These are phyloP conservation scores for Glareola pratincola DNA, from an alignment of 2,113 vertebrate species.

Conservation along the genomic window DNA sequence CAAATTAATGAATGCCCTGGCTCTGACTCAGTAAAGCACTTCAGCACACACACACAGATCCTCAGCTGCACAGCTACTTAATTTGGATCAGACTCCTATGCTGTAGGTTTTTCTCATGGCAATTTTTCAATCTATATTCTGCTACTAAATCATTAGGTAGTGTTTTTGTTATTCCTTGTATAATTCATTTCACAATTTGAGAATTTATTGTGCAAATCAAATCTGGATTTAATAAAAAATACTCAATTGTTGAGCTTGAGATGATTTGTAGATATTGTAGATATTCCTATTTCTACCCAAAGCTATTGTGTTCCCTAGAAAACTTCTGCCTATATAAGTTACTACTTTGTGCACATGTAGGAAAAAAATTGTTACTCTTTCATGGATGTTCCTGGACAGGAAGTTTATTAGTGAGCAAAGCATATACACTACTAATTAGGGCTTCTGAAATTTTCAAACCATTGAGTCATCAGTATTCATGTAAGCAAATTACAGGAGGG, in stretches of 20 bases:
- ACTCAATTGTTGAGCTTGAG: neutral
- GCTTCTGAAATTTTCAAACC: neutral
- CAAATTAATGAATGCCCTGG: neutral
- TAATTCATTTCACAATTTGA: neutral
- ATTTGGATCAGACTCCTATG: neutral
- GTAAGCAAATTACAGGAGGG: neutral
- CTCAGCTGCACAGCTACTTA: neutral
- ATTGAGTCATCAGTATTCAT: neutral
- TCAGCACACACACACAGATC: neutral
- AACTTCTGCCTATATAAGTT: neutral
- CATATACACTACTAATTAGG: neutral
- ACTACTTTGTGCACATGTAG: neutral
- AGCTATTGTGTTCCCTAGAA: neutral
- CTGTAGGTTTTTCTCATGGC: neutral
- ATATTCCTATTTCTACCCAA: neutral
- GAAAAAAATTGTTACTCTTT: neutral
- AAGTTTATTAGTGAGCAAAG: neutral
- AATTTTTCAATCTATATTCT: neutral
- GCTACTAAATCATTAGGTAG: neutral
- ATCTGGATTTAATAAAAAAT: neutral
- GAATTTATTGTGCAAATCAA: neutral
- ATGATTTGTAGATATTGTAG: neutral
- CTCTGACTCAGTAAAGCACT: constrained; percentile 17
- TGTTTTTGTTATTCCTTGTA: neutral
- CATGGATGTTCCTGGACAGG: neutral